A percentile compares a stretch with the other conserved stretches of the same genome.
These are phyloP conservation scores for Pocillopora grandis DNA, from an alignment of 92 coral and sea anemone species.

Conservation along the genomic window DNA sequence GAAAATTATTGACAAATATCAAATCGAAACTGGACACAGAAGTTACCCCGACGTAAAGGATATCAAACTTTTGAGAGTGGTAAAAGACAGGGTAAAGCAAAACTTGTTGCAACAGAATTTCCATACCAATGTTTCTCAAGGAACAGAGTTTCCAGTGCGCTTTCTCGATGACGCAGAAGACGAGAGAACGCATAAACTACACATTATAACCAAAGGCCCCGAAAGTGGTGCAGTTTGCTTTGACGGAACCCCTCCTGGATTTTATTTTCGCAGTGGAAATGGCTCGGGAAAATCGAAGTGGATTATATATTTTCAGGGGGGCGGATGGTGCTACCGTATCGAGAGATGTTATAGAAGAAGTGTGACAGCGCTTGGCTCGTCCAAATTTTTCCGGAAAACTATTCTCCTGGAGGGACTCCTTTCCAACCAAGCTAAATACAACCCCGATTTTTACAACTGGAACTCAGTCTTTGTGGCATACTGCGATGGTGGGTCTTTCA, in stretches of 20 bases:
- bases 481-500: conserved; percentile 53
- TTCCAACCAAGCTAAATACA: conserved; percentile 22
- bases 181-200: conserved; percentile 9
- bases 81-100: no score
- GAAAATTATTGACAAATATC: no score
- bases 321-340: conserved; percentile 50
- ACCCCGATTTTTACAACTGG: conserved; percentile 51
- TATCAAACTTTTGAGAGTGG: no score
- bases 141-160: not conserved
- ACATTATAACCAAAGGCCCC: conserved; percentile 28
- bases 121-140: not conserved
- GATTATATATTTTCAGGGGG: conserved; percentile 55
- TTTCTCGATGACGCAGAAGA: not conserved
- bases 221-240: conserved; percentile 64
- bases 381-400: conserved; percentile 15
- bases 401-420: conserved; percentile 28
- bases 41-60: no score
- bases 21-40: no score
- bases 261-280: conserved; percentile 48
- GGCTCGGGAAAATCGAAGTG: conserved; percentile 39
- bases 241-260: conserved; percentile 72
- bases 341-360: conserved; percentile 31
- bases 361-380: conserved; percentile 39
- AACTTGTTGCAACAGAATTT: not conserved
- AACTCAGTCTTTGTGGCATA: conserved; percentile 39